Percentiles rank a stretch among this genome's conserved stretches.
These are phyloP conservation scores for Chrysopa pallens DNA, from an alignment of 1,140 invertebrate genomes.

Conservation along the genomic window DNA sequence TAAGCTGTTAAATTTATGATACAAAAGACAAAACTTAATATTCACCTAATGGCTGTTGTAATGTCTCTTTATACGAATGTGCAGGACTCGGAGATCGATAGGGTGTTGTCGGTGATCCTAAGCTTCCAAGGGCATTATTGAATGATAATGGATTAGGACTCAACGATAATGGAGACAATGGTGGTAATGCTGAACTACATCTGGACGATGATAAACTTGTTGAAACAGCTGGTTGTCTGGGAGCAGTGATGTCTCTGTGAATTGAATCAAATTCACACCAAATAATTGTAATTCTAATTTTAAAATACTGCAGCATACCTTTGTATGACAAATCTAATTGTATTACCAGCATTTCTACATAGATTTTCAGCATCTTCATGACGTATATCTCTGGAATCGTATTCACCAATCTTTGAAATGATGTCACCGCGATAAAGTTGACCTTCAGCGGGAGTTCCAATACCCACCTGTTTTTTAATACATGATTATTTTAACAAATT, in stretches of 20 bases:
- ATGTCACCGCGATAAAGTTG: constrained; percentile 74
- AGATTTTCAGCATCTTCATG: constrained; percentile 82
- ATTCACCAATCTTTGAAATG: constrained; percentile 74
- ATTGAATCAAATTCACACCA: background rate
- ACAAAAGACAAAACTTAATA: background rate
- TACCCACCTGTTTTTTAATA: constrained; percentile 31
- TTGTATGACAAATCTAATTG: constrained; percentile 43
- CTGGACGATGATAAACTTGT: background rate
- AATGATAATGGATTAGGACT: background rate
- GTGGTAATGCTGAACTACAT: background rate
- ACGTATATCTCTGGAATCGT: constrained; percentile 64
- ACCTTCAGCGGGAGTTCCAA: constrained; percentile 56
- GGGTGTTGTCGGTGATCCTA: background rate
- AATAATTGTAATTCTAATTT: background rate
- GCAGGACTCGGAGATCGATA: background rate
- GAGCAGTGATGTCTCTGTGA: background rate
- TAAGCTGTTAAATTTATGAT: too few relatives aligned
- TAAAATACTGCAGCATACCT: constrained; percentile 25
- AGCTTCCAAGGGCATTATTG: background rate
- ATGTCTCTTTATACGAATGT: background rate
- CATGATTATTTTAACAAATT: constrained; percentile 1
- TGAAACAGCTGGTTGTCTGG: background rate
- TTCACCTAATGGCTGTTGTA: background rate
- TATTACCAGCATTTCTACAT: constrained; percentile 60
- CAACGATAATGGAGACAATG: background rate